phyloP scores from a whole-genome alignment of 1,140 invertebrate species.

The Battus philenor region DNA sequence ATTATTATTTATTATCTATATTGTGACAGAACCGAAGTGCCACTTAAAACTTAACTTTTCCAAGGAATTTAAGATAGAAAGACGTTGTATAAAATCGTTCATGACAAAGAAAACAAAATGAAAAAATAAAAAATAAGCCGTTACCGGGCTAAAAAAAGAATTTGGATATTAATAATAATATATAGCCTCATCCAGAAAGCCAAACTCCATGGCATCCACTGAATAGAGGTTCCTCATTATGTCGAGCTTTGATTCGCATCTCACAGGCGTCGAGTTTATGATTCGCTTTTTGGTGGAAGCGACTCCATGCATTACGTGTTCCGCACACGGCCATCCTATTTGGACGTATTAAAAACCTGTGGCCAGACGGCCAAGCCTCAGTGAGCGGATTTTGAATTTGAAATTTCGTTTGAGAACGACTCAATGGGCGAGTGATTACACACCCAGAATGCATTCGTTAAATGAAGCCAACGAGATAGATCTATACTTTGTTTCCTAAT shows the following conservation, averaged over 20 bases:
- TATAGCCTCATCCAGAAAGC: conserved; percentile 28
- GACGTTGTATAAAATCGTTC: too few species aligned
- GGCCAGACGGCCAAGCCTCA: conserved; percentile 55
- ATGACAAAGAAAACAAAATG: too few species aligned
- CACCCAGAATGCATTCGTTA: conserved; percentile 11
- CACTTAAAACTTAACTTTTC: too few species aligned
- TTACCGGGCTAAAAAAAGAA: too few species aligned
- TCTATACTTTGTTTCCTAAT: too few species aligned
- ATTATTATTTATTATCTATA: too few species aligned
- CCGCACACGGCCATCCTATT: conserved; percentile 48
- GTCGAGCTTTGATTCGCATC: conserved; percentile 62
- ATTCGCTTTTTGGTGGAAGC: conserved; percentile 64
- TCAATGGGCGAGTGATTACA: conserved; percentile 57
- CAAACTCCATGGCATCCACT: conserved; percentile 24
- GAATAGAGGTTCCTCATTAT: conserved; percentile 64
- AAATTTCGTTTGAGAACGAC: conserved; percentile 59
- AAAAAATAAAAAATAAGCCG: too few species aligned
- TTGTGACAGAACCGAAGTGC: too few species aligned
- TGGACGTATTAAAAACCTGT: conserved; percentile 72
- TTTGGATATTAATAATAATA: too few species aligned
- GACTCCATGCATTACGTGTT: conserved; percentile 36
- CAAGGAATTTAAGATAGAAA: too few species aligned
- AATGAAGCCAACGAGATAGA: conserved; percentile 6
- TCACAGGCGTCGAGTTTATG: conserved; percentile 57
- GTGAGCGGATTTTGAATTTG: conserved; percentile 60